A percentile compares a stretch with the other conserved stretches of the same genome.
Evolutionary conservation across 2,797 vertebrate genomes (phyloP).

Genomic region (Anabacerthia variegaticeps): DNA sequence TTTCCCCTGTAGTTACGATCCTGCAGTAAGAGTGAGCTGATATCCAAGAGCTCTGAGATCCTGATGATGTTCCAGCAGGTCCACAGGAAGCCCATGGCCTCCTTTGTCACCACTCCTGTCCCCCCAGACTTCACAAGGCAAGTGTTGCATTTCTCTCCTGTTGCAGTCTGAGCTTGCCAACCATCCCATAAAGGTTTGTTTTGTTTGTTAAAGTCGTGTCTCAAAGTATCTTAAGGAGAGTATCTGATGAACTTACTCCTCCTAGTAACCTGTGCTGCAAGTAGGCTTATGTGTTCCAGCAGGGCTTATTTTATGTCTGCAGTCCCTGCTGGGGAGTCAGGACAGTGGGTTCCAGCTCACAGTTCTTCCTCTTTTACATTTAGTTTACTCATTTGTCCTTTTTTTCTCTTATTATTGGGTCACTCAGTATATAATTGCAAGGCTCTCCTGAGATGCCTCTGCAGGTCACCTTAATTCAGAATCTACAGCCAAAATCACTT

Average conservation of each 20-base stretch:
- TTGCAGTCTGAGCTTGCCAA: neutral
- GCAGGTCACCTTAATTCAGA: conserved; percentile 55
- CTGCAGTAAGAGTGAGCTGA: conserved; percentile 97
- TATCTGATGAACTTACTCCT: neutral
- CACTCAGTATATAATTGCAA: conserved; percentile 24
- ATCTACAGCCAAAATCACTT: neutral
- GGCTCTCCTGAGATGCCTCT: conserved; percentile 50
- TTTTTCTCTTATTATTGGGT: conserved; percentile 49
- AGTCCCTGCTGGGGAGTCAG: neutral
- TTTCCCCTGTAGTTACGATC: conserved; percentile 84
- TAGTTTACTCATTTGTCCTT: conserved; percentile 40
- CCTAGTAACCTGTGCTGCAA: neutral
- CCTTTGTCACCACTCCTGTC: conserved; percentile 96
- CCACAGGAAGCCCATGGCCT: conserved; percentile 97
- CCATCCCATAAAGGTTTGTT: neutral
- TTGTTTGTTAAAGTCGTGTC: neutral
- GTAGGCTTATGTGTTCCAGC: neutral
- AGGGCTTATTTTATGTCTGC: neutral
- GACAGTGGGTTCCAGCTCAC: neutral
- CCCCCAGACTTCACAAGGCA: conserved; percentile 98
- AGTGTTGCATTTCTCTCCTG: neutral
- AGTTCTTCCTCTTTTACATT: neutral
- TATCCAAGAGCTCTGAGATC: conserved; percentile 96
- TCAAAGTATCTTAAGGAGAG: neutral
- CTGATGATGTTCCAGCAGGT: conserved; percentile 99